Evolutionary conservation across 2,797 vertebrate genomes (phyloP), one percentile per base, ranked within the genome.

Genomic region (Xerus rutilus): DNA sequence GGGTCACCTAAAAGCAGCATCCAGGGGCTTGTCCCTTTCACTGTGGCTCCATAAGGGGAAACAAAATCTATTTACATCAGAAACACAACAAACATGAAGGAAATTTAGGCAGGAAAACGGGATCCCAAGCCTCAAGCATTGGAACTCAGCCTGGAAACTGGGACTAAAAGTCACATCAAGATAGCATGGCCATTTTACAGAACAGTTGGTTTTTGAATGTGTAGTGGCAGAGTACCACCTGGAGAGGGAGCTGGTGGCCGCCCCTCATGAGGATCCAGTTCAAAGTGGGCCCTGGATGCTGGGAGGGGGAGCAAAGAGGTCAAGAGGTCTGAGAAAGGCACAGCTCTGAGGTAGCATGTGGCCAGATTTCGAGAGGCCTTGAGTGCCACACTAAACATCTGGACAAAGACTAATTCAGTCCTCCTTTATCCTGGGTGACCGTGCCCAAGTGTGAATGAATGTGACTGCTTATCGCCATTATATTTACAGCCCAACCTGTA

Each of bases 371-470:
- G 32, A 78, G 57, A 13, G 64, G 47, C 39, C 39, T 18, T 54
- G 32, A 91, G 47, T 1, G 17, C n/a, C 2, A 0, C 70, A 64
- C 11, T 15, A 47, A 28, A 57, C 2, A 4, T 52, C 43, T 4
- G 2, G 3, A 21, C 8, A 18, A 47, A 57, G 7, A 6, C 25
- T 12, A 4, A 35, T 57, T 85, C 73, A 0, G 39, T 17, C 25
- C 77, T 17, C 57, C 23, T 39, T 79, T 30, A 3, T 13, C 9
- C 15, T 0, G 13, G 14, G 35, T 52, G 57, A 65, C 11, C 3
- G 4, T 0, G 28, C 20, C 6, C 43, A 5, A 0, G 10, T 7
- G 35, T 13, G 8, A 65, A 88, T 0, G 21, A 35, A 18, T 32
- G 12, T 12, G 70, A 43, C 43, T 3, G 45, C 25, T 25, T 59